Conservation (phyloP, 1,140 invertebrate species). For the Odontomachus brunneus region DNA sequence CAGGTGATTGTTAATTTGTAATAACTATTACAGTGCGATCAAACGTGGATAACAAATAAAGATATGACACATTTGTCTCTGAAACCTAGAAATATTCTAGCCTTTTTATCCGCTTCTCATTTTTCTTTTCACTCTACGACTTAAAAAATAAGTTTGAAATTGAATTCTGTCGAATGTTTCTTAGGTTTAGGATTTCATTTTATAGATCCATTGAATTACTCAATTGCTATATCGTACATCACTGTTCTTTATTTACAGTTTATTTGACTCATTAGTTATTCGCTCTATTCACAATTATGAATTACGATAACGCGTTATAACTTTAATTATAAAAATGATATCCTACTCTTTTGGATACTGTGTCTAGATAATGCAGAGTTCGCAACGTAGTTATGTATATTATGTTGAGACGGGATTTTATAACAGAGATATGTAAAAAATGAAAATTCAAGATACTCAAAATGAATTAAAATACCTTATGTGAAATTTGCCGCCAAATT, state of each 20-base stretch:
- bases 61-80: conserved; percentile 38
- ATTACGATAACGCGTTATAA: conserved; percentile 21
- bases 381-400: background rate
- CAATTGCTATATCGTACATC: conserved; percentile 59
- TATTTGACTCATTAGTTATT: conserved; percentile 26
- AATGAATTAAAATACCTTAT: conserved; percentile 37
- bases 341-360: conserved; percentile 14
- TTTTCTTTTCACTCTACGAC: background rate
- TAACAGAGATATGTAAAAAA: background rate
- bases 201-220: conserved; percentile 18
- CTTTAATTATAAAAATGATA: conserved; percentile 40
- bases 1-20: conserved; percentile 81
- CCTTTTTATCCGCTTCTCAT: conserved; percentile 8
- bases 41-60: conserved; percentile 74
- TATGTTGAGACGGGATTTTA: no score
- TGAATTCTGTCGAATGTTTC: no score
- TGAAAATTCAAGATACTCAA: conserved; percentile 2
- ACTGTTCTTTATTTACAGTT: conserved; percentile 65
- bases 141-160: no score
- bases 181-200: background rate
- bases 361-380: background rate
- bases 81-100: background rate
- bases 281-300: conserved; percentile 32
- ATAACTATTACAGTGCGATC: conserved; percentile 75
- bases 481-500: conserved; percentile 47